These are phyloP conservation scores for Neodon shergylaensis DNA, from an alignment of 2,113 vertebrate species.

Conservation along the genomic window DNA sequence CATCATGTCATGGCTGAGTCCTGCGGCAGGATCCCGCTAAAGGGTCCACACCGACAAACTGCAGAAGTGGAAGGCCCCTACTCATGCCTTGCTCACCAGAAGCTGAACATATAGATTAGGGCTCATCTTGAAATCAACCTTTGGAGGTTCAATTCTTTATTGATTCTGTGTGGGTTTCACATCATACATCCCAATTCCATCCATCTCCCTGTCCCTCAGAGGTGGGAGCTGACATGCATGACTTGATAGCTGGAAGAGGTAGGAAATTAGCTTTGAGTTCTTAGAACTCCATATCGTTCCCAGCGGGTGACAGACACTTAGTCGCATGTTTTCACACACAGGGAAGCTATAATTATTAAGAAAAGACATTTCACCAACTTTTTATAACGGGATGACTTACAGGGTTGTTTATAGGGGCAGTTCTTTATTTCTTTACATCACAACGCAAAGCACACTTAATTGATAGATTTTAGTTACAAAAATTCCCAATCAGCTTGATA, in stretches of 20 bases:
- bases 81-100: neutral
- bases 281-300: neutral
- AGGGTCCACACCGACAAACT: neutral
- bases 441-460: neutral
- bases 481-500: neutral
- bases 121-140: neutral
- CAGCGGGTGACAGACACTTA: neutral
- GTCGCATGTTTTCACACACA: neutral
- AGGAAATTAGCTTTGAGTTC: neutral
- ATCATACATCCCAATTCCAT: neutral
- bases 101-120: neutral
- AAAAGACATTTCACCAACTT: neutral
- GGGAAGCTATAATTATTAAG: neutral
- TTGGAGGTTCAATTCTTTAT: neutral
- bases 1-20: neutral
- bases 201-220: neutral
- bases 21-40: neutral
- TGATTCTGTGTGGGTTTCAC: neutral
- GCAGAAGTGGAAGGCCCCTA: neutral
- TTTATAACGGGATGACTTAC: neutral
- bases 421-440: constrained; percentile 8
- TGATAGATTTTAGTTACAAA: neutral
- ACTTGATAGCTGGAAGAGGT: neutral
- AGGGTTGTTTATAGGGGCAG: neutral
- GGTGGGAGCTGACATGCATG: neutral